These are phyloP conservation scores for Zootermopsis nevadensis DNA, from an alignment of 2,888 invertebrate species.

Conservation along the genomic window DNA sequence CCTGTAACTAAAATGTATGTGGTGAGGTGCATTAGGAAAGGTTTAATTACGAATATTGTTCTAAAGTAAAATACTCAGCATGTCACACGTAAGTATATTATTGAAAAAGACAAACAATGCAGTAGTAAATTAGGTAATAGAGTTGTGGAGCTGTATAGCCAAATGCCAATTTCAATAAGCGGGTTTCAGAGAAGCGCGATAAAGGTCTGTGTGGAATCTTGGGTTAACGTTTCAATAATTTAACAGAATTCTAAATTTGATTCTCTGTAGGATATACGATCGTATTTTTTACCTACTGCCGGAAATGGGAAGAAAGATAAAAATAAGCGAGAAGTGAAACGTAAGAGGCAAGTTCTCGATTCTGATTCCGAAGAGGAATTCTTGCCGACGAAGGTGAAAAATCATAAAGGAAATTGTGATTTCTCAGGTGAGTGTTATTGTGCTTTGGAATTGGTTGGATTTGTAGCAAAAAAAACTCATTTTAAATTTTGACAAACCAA, in stretches of 20 bases:
- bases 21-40: too few relatives aligned
- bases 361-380: slow-evolving; percentile 21
- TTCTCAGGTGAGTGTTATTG: not conserved
- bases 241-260: not conserved
- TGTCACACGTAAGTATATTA: too few relatives aligned
- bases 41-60: too few relatives aligned
- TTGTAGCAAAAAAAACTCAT: too few relatives aligned
- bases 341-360: slow-evolving; percentile 3
- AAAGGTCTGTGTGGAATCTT: not conserved
- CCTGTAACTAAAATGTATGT: too few relatives aligned
- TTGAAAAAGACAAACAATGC: too few relatives aligned
- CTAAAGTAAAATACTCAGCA: too few relatives aligned
- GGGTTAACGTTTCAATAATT: not conserved
- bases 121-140: too few relatives aligned
- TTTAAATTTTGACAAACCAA: too few relatives aligned
- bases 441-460: not conserved
- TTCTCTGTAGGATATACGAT: slow-evolving; percentile 13
- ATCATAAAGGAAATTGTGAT: not conserved
- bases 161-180: too few relatives aligned
- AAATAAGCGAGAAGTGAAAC: not conserved
- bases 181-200: not conserved
- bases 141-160: too few relatives aligned
- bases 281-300: not conserved
- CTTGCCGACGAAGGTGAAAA: not conserved
- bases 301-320: not conserved